Evolutionary conservation across 2,888 invertebrate genomes (phyloP).

Genomic region (Julus scandinavius): DNA sequence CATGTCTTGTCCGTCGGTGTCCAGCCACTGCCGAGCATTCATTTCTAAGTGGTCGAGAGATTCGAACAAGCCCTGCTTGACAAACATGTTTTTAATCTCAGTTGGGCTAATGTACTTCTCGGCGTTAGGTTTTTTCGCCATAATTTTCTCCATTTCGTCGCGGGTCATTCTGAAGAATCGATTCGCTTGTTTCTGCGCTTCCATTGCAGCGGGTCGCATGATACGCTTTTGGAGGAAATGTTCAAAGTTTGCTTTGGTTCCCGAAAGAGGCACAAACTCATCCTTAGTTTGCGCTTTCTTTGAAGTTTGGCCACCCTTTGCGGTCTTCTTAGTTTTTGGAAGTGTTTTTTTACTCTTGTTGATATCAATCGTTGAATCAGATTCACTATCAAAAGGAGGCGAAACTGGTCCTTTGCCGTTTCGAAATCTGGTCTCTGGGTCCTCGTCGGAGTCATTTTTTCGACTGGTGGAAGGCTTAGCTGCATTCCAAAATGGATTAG

Average conservation of each 20-base stretch:
- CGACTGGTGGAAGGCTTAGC: not conserved
- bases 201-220: not conserved
- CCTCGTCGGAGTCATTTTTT: not conserved
- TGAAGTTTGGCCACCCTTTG: not conserved
- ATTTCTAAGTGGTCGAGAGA: slow-evolving; percentile 6
- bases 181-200: not conserved
- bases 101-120: not conserved
- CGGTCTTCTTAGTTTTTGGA: not conserved
- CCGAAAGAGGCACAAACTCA: not conserved
- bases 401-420: not conserved
- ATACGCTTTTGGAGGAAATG: not conserved
- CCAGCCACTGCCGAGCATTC: slow-evolving; percentile 16
- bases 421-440: not conserved
- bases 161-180: not conserved
- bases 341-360: not conserved
- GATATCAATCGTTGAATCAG: not conserved
- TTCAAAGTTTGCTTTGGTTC: not conserved
- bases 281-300: not conserved
- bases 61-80: slow-evolving; percentile 2
- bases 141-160: not conserved
- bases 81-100: not conserved
- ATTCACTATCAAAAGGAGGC: not conserved
- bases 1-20: not conserved
- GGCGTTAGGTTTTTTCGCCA: not conserved
- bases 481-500: not conserved